These are phyloP conservation scores for Dicerorhinus sumatrensis DNA, from an alignment of 2,113 vertebrate species.

Conservation along the genomic window DNA sequence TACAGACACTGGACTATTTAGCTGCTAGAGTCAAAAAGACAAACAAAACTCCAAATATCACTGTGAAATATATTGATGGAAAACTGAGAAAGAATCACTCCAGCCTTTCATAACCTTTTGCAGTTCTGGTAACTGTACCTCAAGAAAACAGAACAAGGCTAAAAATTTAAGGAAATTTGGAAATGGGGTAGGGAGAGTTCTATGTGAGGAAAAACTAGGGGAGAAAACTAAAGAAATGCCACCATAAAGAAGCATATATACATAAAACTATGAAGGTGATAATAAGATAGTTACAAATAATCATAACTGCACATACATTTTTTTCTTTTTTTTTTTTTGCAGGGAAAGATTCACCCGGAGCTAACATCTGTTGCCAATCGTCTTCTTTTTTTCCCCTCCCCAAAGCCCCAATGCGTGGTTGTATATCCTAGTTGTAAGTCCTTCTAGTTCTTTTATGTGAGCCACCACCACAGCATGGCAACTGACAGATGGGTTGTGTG, in stretches of 20 bases:
- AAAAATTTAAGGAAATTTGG: not conserved
- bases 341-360: too few species aligned
- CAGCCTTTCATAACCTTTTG: not conserved
- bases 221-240: not conserved
- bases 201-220: not conserved
- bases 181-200: not conserved
- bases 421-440: too few species aligned
- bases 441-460: too few species aligned
- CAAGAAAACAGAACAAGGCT: slow-evolving; percentile 24
- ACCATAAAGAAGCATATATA: not conserved
- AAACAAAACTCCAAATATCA: not conserved
- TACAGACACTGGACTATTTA: not conserved
- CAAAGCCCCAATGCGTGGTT: too few species aligned
- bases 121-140: not conserved
- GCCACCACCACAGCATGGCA: too few species aligned
- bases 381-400: too few species aligned
- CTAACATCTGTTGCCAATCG: too few species aligned
- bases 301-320: not conserved
- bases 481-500: too few species aligned
- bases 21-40: not conserved
- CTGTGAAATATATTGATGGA: not conserved
- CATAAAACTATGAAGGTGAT: not conserved
- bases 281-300: not conserved
- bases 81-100: not conserved
- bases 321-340: too few species aligned